Conservation (phyloP, 2,888 invertebrate species). For the Hofmannophila pseudospretella region DNA sequence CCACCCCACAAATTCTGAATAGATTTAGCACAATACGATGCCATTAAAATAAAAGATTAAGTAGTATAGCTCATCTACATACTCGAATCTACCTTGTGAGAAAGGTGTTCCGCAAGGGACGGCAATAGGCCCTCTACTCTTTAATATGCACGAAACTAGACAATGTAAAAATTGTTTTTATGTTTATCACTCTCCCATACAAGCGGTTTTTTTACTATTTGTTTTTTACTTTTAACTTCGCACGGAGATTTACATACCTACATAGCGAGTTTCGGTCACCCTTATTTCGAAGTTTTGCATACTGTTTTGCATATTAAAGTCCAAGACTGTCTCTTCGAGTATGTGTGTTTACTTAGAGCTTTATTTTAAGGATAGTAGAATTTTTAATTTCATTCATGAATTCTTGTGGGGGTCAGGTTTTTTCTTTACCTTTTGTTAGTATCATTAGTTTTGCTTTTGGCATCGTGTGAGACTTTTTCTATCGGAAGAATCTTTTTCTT, state of each 20-base stretch:
- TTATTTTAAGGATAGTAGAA: slow-evolving; percentile 66
- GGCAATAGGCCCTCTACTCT: slow-evolving; percentile 39
- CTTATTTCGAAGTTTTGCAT: slow-evolving; percentile 45
- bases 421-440: slow-evolving; percentile 55
- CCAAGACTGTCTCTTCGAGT: slow-evolving; percentile 51
- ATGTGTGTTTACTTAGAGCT: slow-evolving; percentile 63
- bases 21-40: slow-evolving; percentile 68
- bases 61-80: slow-evolving; percentile 66
- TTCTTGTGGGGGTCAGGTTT: slow-evolving; percentile 62
- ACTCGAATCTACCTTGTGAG: slow-evolving; percentile 56
- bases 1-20: slow-evolving; percentile 54
- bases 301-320: slow-evolving; percentile 67
- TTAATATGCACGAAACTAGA: slow-evolving; percentile 54
- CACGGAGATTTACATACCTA: slow-evolving; percentile 76
- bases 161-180: slow-evolving; percentile 70
- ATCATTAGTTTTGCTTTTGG: slow-evolving; percentile 62
- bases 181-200: slow-evolving; percentile 67
- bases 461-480: slow-evolving; percentile 54
- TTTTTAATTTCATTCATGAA: slow-evolving; percentile 64
- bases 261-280: slow-evolving; percentile 67
- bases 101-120: slow-evolving; percentile 57
- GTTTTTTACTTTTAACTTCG: slow-evolving; percentile 71
- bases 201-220: slow-evolving; percentile 67
- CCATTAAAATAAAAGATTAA: slow-evolving; percentile 77
- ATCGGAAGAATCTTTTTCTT: slow-evolving; percentile 30